A percentile compares a stretch with the other conserved stretches of the same genome.
phyloP scores from a whole-genome alignment of 2,797 vertebrate genomes.

The Falco concolor region DNA sequence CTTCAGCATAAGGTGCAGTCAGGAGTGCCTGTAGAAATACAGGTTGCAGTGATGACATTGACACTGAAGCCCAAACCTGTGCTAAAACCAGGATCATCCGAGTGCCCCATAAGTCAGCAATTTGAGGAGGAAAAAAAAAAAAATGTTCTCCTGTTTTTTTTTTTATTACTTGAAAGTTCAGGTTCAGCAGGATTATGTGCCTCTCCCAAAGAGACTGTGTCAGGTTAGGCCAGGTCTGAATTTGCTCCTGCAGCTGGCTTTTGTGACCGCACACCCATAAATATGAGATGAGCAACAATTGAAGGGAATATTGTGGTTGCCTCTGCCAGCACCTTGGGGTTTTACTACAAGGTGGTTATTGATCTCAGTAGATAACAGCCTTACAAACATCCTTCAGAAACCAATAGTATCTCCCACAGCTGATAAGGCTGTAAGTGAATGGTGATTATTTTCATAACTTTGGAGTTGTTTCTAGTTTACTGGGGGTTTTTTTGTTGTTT shows the following conservation, averaged over 20 bases:
- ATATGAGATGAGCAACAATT: background rate
- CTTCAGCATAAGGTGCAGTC: background rate
- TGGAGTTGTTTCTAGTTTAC: background rate
- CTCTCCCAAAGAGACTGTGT: background rate
- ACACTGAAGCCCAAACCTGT: background rate
- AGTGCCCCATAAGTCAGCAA: background rate
- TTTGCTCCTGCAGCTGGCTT: background rate
- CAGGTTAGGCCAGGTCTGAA: background rate
- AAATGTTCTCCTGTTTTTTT: background rate
- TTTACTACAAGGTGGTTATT: slow-evolving; percentile 33
- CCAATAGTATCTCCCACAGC: background rate
- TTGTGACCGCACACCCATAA: background rate
- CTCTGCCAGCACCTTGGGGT: background rate
- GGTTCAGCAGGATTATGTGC: background rate
- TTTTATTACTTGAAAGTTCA: background rate
- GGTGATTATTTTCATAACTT: slow-evolving; percentile 1
- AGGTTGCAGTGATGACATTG: background rate
- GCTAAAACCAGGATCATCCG: background rate
- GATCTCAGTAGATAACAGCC: slow-evolving; percentile 11
- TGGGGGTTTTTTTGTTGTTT: background rate
- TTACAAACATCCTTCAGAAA: background rate
- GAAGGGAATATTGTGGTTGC: background rate
- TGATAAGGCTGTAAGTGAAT: background rate
- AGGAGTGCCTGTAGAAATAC: background rate
- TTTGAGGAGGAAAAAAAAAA: rapidly evolving